These are phyloP conservation scores for Andrena marginata DNA, from an alignment of 2,888 invertebrate species.

Conservation along the genomic window DNA sequence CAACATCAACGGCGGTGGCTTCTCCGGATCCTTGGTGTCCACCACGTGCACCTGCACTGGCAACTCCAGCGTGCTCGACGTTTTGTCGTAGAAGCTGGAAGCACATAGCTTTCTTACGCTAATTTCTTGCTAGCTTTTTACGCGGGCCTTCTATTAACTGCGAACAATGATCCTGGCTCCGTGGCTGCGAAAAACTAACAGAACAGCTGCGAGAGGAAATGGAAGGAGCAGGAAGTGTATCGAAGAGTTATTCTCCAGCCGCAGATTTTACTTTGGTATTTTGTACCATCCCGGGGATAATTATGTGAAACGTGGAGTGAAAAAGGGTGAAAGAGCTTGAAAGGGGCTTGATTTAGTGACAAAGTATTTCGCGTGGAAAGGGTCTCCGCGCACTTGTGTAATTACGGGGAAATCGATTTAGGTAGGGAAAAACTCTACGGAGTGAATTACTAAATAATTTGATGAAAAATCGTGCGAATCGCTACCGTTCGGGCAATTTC, in stretches of 20 bases:
- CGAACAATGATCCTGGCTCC: background rate
- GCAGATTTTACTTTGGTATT: too few species aligned
- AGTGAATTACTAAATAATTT: background rate
- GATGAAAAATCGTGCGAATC: background rate
- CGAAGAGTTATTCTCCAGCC: too few species aligned
- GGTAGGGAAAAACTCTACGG: too few species aligned
- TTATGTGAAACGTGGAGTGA: too few species aligned
- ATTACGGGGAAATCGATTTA: background rate
- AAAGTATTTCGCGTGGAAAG: too few species aligned
- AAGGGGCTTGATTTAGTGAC: too few species aligned
- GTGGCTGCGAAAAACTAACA: background rate
- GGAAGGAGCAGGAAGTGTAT: too few species aligned
- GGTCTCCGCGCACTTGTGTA: background rate
- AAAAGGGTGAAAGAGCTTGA: too few species aligned
- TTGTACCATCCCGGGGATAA: too few species aligned
- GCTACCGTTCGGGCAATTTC: conserved; percentile 14
- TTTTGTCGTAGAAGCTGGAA: conserved; percentile 38
- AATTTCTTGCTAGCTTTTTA: background rate
- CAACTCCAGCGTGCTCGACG: conserved; percentile 28
- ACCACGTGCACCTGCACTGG: conserved; percentile 39
- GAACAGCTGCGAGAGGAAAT: too few species aligned
- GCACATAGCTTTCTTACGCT: background rate
- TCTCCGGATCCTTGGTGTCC: background rate
- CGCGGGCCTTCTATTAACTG: background rate
- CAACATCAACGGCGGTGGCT: conserved; percentile 42